These are phyloP conservation scores for Chaunax sp. DNA, from an alignment of 2,797 vertebrate species.

Conservation along the genomic window DNA sequence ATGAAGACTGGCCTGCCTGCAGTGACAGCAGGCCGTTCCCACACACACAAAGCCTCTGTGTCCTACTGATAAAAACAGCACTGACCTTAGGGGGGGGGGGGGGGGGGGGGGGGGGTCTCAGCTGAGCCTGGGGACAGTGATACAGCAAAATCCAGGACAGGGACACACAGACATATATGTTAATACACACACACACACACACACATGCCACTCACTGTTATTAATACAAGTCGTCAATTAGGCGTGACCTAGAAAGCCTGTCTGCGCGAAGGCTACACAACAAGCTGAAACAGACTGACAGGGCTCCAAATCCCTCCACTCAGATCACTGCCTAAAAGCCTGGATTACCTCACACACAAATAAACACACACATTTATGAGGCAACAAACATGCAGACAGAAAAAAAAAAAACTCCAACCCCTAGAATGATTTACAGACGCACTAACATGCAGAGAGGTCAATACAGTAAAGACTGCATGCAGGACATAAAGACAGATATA, in stretches of 20 bases:
- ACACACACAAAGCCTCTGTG: conserved; percentile 23
- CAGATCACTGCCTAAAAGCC: conserved; percentile 56
- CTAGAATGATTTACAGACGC: conserved; percentile 25
- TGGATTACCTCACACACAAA: conserved; percentile 65
- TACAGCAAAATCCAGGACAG: conserved; percentile 68
- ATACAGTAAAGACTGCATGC: neutral
- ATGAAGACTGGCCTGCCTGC: conserved; percentile 27
- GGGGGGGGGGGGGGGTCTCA: conserved; percentile 10
- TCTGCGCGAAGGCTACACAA: conserved; percentile 70
- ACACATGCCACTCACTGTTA: conserved; percentile 57
- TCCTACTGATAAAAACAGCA: conserved; percentile 37
- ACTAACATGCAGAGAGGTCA: neutral
- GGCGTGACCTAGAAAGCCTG: conserved; percentile 78
- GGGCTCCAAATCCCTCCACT: conserved; percentile 48
- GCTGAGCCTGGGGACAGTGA: conserved; percentile 64
- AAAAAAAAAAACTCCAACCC: conserved; percentile 28
- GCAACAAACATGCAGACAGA: conserved; percentile 23
- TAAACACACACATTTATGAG: conserved; percentile 38
- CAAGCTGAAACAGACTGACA: conserved; percentile 59
- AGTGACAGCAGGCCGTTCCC: conserved; percentile 49
- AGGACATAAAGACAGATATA: conserved; percentile 26
- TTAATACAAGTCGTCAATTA: conserved; percentile 76
- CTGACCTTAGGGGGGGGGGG: conserved; percentile 6
- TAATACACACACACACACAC: conserved; percentile 38
- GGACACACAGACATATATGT: conserved; percentile 16